phyloP scores from a whole-genome alignment of 2,888 invertebrate species.

The Eupithecia subfuscata region DNA sequence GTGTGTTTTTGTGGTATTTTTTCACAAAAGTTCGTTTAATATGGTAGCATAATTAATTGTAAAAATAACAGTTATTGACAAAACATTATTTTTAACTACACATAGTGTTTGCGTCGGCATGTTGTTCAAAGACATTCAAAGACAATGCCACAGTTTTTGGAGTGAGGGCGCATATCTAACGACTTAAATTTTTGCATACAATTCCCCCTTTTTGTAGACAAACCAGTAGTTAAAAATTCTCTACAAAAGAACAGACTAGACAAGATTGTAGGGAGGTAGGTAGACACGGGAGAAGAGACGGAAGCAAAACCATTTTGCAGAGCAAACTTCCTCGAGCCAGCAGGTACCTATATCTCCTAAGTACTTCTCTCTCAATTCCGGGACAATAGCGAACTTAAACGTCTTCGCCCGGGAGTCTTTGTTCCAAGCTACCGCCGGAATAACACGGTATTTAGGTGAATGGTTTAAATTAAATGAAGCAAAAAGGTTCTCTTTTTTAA shows the following conservation, averaged over 20 bases:
- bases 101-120: too few species aligned
- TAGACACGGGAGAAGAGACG: not conserved
- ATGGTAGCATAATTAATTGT: too few species aligned
- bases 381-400: constrained; percentile 27
- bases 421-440: constrained; percentile 29
- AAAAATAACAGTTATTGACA: too few species aligned
- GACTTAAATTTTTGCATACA: too few species aligned
- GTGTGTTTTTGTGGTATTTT: too few species aligned
- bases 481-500: not conserved
- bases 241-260: not conserved
- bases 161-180: too few species aligned
- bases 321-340: constrained; percentile 8
- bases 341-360: constrained; percentile 4
- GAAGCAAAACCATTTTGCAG: constrained; percentile 7
- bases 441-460: constrained; percentile 20
- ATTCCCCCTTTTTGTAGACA: too few species aligned
- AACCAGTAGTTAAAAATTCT: not conserved
- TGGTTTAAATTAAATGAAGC: constrained; percentile 5
- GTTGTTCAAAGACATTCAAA: too few species aligned
- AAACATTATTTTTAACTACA: too few species aligned
- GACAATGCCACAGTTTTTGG: too few species aligned
- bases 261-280: not conserved
- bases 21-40: too few species aligned
- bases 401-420: constrained; percentile 26
- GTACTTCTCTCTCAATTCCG: constrained; percentile 20